phyloP scores from a whole-genome alignment of 1,140 invertebrate species.

The Pogonomyrmex californicus region DNA sequence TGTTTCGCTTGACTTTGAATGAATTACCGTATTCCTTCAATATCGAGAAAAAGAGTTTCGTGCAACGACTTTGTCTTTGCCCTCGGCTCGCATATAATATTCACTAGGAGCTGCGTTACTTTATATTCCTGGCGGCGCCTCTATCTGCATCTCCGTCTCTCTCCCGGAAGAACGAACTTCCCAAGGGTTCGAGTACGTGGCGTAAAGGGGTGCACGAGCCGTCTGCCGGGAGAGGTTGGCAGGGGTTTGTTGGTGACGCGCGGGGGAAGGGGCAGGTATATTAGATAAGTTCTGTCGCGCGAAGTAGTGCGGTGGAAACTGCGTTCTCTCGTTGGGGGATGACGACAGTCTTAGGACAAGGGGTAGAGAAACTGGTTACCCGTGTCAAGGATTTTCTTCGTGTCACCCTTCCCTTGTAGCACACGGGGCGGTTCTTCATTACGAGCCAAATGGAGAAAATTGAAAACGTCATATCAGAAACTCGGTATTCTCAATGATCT shows the following conservation, averaged over 20 bases:
- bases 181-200: slow-evolving; percentile 71
- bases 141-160: slow-evolving; percentile 56
- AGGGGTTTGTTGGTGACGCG: slow-evolving; percentile 66
- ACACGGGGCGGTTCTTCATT: slow-evolving; percentile 80
- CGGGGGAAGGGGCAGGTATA: slow-evolving; percentile 74
- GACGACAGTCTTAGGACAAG: slow-evolving; percentile 66
- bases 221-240: slow-evolving; percentile 52
- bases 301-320: slow-evolving; percentile 76
- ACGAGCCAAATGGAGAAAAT: slow-evolving; percentile 82
- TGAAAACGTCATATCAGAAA: slow-evolving; percentile 77
- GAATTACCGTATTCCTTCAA: slow-evolving; percentile 58
- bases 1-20: slow-evolving; percentile 58
- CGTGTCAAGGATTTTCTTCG: slow-evolving; percentile 74
- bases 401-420: slow-evolving; percentile 69
- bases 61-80: slow-evolving; percentile 65
- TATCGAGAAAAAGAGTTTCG: slow-evolving; percentile 59
- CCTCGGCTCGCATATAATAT: slow-evolving; percentile 67
- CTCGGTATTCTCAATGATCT: slow-evolving; percentile 26
- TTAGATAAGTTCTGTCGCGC: slow-evolving; percentile 81
- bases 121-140: slow-evolving; percentile 69
- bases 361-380: slow-evolving; percentile 71
- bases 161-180: slow-evolving; percentile 68
- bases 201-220: slow-evolving; percentile 65
- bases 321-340: slow-evolving; percentile 64
- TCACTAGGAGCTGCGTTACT: slow-evolving; percentile 68